Evolutionary conservation across 1,140 invertebrate species (phyloP).

Genomic region (Bombus sylvicola): DNA sequence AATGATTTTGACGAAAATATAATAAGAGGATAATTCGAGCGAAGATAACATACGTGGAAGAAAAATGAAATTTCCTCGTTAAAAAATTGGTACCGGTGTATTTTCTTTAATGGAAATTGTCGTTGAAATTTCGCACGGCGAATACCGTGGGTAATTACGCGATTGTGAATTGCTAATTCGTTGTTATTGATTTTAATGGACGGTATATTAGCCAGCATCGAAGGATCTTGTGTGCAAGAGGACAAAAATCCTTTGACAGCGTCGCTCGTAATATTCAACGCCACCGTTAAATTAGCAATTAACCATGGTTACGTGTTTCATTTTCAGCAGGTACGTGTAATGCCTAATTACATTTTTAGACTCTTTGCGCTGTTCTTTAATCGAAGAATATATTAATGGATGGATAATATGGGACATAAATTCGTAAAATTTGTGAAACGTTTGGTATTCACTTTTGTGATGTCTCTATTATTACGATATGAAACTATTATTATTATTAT

Average conservation of each 20-base stretch:
- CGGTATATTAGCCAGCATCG: not conserved
- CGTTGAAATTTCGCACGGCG: not conserved
- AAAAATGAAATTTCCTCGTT: not conserved
- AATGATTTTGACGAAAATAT: not conserved
- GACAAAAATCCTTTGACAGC: not conserved
- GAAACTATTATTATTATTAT: too few species aligned
- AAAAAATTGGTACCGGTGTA: not conserved
- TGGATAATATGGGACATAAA: not conserved
- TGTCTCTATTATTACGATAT: too few species aligned
- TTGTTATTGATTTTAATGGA: not conserved
- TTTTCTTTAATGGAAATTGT: not conserved
- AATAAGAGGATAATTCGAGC: not conserved
- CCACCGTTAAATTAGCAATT: not conserved
- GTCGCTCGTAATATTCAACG: not conserved
- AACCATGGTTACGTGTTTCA: not conserved
- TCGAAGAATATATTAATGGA: not conserved
- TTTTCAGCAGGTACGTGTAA: not conserved
- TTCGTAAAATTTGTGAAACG: too few species aligned
- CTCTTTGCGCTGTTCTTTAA: not conserved
- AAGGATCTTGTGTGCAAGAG: not conserved
- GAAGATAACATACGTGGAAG: not conserved
- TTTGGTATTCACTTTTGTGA: too few species aligned
- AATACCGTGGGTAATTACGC: not conserved
- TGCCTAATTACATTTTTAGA: not conserved
- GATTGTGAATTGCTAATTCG: not conserved